A percentile compares a stretch with the other conserved stretches of the same genome.
phyloP scores from a whole-genome alignment of 2,113 vertebrate species.

The Cyanoliseus patagonus region DNA sequence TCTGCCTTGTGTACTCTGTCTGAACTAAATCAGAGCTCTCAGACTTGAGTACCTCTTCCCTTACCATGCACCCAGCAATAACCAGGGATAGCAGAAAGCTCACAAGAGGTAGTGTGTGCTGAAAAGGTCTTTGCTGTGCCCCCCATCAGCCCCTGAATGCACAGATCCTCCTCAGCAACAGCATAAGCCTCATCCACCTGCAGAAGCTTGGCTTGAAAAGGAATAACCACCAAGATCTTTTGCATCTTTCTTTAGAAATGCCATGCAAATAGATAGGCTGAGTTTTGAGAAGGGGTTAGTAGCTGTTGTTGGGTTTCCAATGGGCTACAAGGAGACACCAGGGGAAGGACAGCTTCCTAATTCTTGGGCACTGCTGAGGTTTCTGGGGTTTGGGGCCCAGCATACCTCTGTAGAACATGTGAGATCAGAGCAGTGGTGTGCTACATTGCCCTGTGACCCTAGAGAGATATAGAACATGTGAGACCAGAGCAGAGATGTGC shows the following conservation, averaged over 20 bases:
- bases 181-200: neutral
- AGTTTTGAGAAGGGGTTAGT: neutral
- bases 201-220: neutral
- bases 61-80: fast-evolving
- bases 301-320: neutral
- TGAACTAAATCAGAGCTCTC: neutral
- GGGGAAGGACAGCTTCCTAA: neutral
- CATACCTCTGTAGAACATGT: neutral
- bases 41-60: neutral
- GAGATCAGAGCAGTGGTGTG: neutral
- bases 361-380: neutral
- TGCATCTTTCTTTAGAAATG: neutral
- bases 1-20: neutral
- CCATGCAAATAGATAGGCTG: neutral
- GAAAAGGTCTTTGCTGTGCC: neutral
- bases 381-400: neutral
- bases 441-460: neutral
- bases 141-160: neutral
- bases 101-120: neutral
- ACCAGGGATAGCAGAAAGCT: neutral
- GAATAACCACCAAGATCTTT: neutral
- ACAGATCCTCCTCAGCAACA: neutral
- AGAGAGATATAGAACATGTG: neutral
- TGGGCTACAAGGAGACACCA: neutral
- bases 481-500: neutral